phyloP scores from a whole-genome alignment of 2,888 invertebrate genomes.

The Agonopterix arenella region DNA sequence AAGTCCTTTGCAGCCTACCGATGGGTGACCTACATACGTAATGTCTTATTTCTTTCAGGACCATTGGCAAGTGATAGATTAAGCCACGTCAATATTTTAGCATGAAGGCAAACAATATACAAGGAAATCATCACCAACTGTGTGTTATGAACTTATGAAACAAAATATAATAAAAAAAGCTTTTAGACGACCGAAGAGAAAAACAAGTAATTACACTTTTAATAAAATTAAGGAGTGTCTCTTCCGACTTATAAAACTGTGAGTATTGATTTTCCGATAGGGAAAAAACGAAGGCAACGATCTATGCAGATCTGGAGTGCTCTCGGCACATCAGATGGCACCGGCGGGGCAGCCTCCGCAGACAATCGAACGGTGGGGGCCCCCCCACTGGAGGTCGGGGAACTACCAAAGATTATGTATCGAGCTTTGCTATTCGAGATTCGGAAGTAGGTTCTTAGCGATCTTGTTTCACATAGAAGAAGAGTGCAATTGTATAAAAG shows the following conservation, averaged over 20 bases:
- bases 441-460: background rate
- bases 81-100: too few species aligned
- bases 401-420: slow-evolving; percentile 54
- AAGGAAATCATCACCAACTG: too few species aligned
- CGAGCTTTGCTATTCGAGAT: background rate
- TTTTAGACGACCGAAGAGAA: too few species aligned
- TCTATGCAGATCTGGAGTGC: slow-evolving; percentile 78
- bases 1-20: slow-evolving; percentile 43
- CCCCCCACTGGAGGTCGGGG: slow-evolving; percentile 58
- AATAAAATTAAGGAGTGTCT: slow-evolving; percentile 63
- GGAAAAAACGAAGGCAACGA: slow-evolving; percentile 77
- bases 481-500: too few species aligned
- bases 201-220: slow-evolving; percentile 14
- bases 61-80: too few species aligned
- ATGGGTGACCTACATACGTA: slow-evolving; percentile 34
- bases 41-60: background rate
- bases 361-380: slow-evolving; percentile 74
- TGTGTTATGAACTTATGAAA: too few species aligned
- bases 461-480: too few species aligned
- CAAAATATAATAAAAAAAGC: too few species aligned
- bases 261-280: slow-evolving; percentile 76
- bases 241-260: slow-evolving; percentile 62
- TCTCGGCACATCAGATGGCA: slow-evolving; percentile 77
- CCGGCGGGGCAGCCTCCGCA: slow-evolving; percentile 75
- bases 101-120: too few species aligned